These are phyloP conservation scores for Enteromius anoplus DNA, from an alignment of 2,797 vertebrate genomes.

Conservation along the genomic window DNA sequence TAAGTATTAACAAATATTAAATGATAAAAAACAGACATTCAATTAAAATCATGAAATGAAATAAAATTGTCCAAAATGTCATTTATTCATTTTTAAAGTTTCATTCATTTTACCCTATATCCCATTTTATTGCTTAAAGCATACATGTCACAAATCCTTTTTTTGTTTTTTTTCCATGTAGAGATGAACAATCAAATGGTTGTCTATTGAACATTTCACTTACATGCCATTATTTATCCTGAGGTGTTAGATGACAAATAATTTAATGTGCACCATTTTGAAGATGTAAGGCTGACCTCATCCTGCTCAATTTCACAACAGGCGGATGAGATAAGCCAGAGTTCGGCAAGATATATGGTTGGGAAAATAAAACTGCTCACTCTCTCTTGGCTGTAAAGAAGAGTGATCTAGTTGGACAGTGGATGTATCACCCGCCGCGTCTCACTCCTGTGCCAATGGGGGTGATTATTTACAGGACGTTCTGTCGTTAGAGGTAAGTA, in stretches of 20 bases:
- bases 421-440: constrained; percentile 65
- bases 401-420: constrained; percentile 69
- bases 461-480: constrained; percentile 80
- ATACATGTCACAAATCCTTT: neutral
- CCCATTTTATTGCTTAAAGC: neutral
- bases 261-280: constrained; percentile 33
- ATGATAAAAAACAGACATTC: neutral
- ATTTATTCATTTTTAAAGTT: too few relatives aligned
- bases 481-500: constrained; percentile 78
- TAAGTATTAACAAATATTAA: neutral
- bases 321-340: constrained; percentile 55
- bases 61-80: neutral
- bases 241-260: constrained; percentile 46
- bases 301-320: constrained; percentile 49
- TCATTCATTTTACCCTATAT: too few relatives aligned
- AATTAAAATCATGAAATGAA: neutral
- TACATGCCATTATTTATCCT: constrained; percentile 27
- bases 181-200: neutral
- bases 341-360: constrained; percentile 55
- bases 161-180: neutral
- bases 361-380: constrained; percentile 62
- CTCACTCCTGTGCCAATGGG: constrained; percentile 67
- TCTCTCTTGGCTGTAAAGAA: constrained; percentile 68
- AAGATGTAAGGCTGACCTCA: constrained; percentile 46
- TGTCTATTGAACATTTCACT: neutral